Base-by-base conservation (phyloP, 2,113 vertebrate genomes). In the Naja naja region DNA sequence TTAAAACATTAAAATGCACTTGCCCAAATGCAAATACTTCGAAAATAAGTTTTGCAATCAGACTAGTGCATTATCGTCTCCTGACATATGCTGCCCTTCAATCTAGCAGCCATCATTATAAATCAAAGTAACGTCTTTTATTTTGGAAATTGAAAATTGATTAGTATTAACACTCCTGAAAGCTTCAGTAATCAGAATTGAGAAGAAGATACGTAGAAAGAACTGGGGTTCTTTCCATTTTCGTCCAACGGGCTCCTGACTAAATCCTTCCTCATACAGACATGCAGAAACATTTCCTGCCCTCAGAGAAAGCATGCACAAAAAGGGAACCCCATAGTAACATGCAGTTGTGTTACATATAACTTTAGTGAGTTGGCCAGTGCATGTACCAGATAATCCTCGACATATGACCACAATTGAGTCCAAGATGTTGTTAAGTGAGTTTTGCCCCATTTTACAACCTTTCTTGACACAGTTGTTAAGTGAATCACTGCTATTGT, bases 141-240 rank as follows among this genome's bases (percentile, higher is more conserved):
- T 47, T 88, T 54, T 2, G 90, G 74, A 95, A 93, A 93, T 18
- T 88, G 18, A 89, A 16, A 9, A 4, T 81, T n/a, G 92, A 94
- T 81, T 7, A 64, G 34, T n/a, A 55, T 93, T 74, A 74, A 18
- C 89, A 30, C 39, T 92, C 89, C 91, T 52, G 52, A 90, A 39
- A 10, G 89, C 64, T 39, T n/a, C n/a, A 69, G 18, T 92, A 69
- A 91, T 89, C 54, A 88, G 43, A 92, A 34, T 58, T 95, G 87
- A 94, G 88, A 60, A 56, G 74, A 43, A 1, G 0, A 4, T 64
- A 64, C 89, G 47, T 27, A 0, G 9, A 60, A 60, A 23, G 47
- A 54, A 12, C 27, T 3, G 45, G 9, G 11, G 10, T 52, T 49
- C 47, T 49, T 49, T 49, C 47, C 55, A 23, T 64, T 64, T 23